These are phyloP conservation scores for Lutraria rhynchaena DNA, from an alignment of 1,140 invertebrate genomes.

Conservation along the genomic window DNA sequence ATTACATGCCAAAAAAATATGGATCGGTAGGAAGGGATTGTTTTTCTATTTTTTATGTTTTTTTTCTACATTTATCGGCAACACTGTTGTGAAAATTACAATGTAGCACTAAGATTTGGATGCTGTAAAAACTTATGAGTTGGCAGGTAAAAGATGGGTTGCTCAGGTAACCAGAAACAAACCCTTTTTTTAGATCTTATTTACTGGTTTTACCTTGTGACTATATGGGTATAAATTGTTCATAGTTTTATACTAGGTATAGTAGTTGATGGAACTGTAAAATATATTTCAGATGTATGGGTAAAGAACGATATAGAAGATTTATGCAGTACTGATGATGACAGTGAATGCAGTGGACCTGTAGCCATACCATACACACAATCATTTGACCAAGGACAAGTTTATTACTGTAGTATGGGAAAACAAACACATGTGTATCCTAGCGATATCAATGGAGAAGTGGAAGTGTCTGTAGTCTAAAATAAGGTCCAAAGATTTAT, in stretches of 20 bases:
- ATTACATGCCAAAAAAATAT: too few species aligned
- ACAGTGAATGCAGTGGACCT: not conserved
- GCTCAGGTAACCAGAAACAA: too few species aligned
- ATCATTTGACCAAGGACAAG: constrained; percentile 64
- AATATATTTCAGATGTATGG: constrained; percentile 54
- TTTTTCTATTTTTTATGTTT: too few species aligned
- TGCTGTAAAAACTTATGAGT: too few species aligned
- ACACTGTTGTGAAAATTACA: too few species aligned
- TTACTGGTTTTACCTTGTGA: not conserved
- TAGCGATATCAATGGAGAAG: constrained; percentile 59
- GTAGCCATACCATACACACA: constrained; percentile 7
- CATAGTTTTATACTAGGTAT: not conserved
- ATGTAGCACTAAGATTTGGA: too few species aligned
- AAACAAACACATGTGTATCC: constrained; percentile 73
- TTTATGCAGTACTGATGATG: constrained; percentile 49
- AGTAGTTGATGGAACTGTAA: not conserved
- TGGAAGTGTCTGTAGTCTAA: constrained; percentile 62
- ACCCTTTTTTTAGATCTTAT: too few species aligned
- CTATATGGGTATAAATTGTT: not conserved
- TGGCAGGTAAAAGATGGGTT: too few species aligned
- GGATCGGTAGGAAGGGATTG: too few species aligned
- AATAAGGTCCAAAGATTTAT: too few species aligned
- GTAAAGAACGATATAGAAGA: constrained; percentile 34
- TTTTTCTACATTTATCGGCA: too few species aligned
- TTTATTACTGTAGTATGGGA: constrained; percentile 71